A percentile compares a stretch with the other conserved stretches of the same genome.
Evolutionary conservation across 2,797 vertebrate species (phyloP).

Genomic region (Halcyon smyrnensis): DNA sequence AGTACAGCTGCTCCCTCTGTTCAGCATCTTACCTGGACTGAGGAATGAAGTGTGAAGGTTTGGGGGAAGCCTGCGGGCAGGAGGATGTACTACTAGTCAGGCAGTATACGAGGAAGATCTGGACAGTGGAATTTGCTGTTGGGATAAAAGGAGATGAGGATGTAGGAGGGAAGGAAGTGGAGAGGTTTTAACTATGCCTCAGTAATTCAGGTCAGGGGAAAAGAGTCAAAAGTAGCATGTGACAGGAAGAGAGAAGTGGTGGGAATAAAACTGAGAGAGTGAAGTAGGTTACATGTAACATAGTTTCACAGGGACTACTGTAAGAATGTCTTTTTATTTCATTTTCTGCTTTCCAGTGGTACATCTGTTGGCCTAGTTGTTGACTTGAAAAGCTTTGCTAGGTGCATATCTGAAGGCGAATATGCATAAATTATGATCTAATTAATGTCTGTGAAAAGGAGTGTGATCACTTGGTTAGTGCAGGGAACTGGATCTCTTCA

Average conservation of each 20-base stretch:
- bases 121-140: not conserved
- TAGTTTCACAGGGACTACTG: not conserved
- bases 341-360: not conserved
- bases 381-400: not conserved
- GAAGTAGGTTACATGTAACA: not conserved
- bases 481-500: not conserved
- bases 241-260: not conserved
- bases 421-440: not conserved
- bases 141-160: not conserved
- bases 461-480: rapidly evolving
- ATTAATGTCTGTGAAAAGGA: not conserved
- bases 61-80: not conserved
- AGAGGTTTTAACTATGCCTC: not conserved
- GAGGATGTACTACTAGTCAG: not conserved
- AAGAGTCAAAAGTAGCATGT: not conserved
- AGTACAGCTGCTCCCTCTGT: not conserved
- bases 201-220: not conserved
- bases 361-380: not conserved
- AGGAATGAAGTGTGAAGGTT: not conserved
- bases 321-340: not conserved
- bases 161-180: not conserved
- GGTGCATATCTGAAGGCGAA: not conserved
- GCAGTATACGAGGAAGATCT: not conserved
- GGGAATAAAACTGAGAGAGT: not conserved
- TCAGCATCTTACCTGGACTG: not conserved